Conservation (phyloP, 2,888 invertebrate genomes). For the Pachycephus smyrnensis region DNA sequence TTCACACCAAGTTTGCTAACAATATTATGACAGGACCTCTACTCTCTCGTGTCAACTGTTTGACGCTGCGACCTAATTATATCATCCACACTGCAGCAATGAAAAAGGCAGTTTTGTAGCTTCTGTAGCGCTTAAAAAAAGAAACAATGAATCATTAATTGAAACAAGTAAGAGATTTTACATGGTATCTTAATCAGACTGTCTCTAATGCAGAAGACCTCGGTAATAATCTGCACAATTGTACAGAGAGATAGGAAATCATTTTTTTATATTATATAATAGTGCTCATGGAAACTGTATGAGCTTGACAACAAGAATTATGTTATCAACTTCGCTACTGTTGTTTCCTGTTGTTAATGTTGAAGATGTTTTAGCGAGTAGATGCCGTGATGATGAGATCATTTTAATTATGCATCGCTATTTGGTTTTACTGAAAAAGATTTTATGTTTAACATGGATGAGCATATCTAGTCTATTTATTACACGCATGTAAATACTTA, state of each 20-base stretch:
- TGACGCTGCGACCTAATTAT: conserved; percentile 32
- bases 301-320: neutral
- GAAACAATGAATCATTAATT: neutral
- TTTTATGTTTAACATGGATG: neutral
- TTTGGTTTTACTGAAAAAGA: neutral
- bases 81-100: neutral
- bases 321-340: neutral
- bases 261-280: neutral
- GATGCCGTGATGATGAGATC: neutral
- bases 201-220: too few species aligned
- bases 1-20: conserved; percentile 24
- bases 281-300: neutral
- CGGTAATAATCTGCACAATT: neutral
- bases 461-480: neutral
- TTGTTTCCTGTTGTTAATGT: neutral
- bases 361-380: neutral
- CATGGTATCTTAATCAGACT: too few species aligned
- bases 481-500: neutral
- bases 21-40: conserved; percentile 19
- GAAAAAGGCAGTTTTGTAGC: neutral
- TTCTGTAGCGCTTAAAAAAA: neutral
- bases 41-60: conserved; percentile 22
- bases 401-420: neutral
- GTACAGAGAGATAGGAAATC: neutral
- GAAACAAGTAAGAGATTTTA: neutral